Evolutionary conservation across 1,140 invertebrate genomes (phyloP), one percentile per base, ranked within the genome.

Genomic region (Pogonognathellus flavescens): DNA sequence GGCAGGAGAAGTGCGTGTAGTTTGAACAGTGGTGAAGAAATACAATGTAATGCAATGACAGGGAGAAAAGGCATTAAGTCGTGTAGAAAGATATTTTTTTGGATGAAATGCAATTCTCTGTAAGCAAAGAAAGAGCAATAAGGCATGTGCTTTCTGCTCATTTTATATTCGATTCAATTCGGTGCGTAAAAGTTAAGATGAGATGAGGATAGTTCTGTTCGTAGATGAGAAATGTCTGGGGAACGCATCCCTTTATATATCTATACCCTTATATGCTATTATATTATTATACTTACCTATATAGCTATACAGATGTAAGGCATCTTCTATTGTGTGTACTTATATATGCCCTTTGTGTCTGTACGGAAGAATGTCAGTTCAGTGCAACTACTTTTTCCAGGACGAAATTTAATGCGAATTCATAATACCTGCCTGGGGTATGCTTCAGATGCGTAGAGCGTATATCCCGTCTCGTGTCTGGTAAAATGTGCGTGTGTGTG

Each of bases 371-470:
- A 25, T 66, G 62, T 66, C 62, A 66, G 25, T 66, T 20, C 20
- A 31, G 55, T n/a, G 55, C 18, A 59, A n/a, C 18, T n/a, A 41
- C 25, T n/a, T 20, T 41, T 25, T 76, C 70, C 11, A 76, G 70
- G 11, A 57, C 53, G 11, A 57, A 14, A 57, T 13, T n/a, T 76
- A 31, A 76, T 76, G 70, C 70, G 70, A 76, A 76, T 76, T 76
- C 70, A 16, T 76, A 76, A 76, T 76, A 76, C 70, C 70, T 76
- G 70, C 41, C 70, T 76, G 14, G 70, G 70, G 70, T 31, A 1
- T 76, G n/a, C 70, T 76, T 76, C 6, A 41, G 31, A 1, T 41
- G 2, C 6, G 31, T 41, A 41, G 2, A 41, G 2, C 31, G 31
- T 41, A 41, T 41, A 41, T 41, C 31, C 31, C 31, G 53, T 11